Evolutionary conservation across 2,797 vertebrate genomes (phyloP).

Genomic region (Anguilla marmorata): DNA sequence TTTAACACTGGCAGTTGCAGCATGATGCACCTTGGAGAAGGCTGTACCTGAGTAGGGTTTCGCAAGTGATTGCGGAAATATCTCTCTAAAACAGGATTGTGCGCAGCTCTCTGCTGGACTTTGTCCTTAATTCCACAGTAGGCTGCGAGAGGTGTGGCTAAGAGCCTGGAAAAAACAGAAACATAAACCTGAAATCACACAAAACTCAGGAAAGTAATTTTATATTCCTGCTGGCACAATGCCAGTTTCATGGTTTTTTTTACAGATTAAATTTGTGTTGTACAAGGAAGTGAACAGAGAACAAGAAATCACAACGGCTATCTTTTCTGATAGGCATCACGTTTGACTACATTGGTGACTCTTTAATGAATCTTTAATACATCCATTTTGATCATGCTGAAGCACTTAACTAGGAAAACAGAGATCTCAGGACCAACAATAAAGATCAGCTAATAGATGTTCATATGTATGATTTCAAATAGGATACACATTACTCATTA

Average conservation of each 20-base stretch:
- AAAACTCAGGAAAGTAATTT: not conserved
- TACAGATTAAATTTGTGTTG: not conserved
- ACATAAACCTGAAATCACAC: not conserved
- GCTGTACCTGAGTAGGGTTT: constrained; percentile 81
- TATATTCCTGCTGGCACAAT: not conserved
- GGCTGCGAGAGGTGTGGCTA: constrained; percentile 83
- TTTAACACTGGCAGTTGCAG: not conserved
- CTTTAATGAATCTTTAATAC: not conserved
- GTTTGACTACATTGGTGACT: not conserved
- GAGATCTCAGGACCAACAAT: not conserved
- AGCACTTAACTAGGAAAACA: not conserved
- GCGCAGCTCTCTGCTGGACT: constrained; percentile 65
- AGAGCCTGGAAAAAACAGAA: constrained; percentile 65
- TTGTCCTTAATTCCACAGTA: constrained; percentile 76
- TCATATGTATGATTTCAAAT: not conserved
- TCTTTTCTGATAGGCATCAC: not conserved
- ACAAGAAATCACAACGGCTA: not conserved
- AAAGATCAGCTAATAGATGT: not conserved
- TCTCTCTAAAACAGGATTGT: constrained; percentile 77
- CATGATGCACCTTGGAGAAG: not conserved
- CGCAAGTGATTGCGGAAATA: constrained; percentile 75
- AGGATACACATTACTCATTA: not conserved
- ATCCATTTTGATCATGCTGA: not conserved
- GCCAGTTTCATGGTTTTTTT: not conserved
- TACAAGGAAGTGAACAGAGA: not conserved